Conservation (phyloP, 2,797 vertebrate species). For the Danio aesculapii region DNA sequence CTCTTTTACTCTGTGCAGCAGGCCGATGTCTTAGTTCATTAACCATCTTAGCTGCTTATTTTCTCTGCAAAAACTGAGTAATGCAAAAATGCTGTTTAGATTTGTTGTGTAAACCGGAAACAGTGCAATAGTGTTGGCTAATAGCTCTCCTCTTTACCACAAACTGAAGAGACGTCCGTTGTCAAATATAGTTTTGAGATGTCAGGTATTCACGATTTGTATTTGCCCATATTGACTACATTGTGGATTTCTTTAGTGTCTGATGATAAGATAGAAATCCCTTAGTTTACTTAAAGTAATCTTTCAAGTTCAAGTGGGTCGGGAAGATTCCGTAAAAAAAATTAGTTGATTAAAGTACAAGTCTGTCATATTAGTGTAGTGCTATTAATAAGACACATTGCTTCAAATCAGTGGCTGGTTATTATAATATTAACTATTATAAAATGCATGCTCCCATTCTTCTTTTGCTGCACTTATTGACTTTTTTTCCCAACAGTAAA, state of each 20-base stretch:
- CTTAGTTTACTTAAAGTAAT: neutral
- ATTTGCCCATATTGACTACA: neutral
- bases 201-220: neutral
- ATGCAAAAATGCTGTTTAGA: neutral
- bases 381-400: neutral
- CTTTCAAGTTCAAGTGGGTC: neutral
- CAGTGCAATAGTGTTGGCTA: neutral
- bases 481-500: no score
- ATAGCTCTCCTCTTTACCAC: neutral
- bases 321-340: neutral
- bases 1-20: no score
- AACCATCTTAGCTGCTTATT: neutral
- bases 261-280: neutral
- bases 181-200: neutral
- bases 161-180: neutral
- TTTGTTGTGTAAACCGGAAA: neutral
- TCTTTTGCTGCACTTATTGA: no score
- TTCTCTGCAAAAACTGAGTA: neutral
- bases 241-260: neutral
- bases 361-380: neutral
- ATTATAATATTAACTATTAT: no score
- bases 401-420: neutral
- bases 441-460: no score
- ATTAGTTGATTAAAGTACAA: neutral
- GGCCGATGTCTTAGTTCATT: no score